Conservation (phyloP, 2,797 vertebrate species). For the Lepilemur septentrionalis region DNA sequence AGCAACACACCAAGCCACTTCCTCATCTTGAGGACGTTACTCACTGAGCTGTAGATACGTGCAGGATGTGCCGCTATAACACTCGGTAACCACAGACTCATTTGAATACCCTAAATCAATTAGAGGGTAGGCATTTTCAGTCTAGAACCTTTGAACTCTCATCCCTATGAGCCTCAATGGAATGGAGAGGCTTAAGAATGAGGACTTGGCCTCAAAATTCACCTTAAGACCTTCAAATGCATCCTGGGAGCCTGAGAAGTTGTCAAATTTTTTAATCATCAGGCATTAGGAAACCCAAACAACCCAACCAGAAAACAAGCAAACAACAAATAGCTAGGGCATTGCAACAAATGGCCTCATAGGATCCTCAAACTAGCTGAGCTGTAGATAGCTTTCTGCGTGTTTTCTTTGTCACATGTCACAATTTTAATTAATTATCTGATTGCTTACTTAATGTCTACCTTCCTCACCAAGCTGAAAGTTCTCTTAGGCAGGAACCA, state of each 20-base stretch:
- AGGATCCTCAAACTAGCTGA: too few species aligned
- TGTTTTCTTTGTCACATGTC: neutral
- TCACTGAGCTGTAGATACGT: neutral
- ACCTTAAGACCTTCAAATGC: neutral
- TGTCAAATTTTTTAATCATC: neutral
- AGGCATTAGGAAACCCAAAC: neutral
- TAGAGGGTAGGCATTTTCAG: neutral
- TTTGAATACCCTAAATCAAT: neutral
- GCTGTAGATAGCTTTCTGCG: neutral
- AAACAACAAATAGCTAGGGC: neutral
- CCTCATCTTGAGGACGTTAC: neutral
- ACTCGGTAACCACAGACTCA: neutral
- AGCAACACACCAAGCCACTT: neutral
- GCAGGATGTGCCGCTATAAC: accelerated
- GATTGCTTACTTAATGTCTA: neutral
- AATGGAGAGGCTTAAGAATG: neutral
- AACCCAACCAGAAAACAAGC: neutral
- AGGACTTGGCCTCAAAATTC: neutral
- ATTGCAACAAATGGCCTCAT: neutral
- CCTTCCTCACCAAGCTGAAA: neutral
- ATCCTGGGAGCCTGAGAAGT: neutral
- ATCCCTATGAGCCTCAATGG: neutral
- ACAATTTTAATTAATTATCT: neutral
- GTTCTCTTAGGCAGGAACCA: neutral
- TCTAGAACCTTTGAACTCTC: neutral